These are phyloP conservation scores for Hyperoplus lanceolatus DNA, from an alignment of 2,797 vertebrate species.

Conservation along the genomic window DNA sequence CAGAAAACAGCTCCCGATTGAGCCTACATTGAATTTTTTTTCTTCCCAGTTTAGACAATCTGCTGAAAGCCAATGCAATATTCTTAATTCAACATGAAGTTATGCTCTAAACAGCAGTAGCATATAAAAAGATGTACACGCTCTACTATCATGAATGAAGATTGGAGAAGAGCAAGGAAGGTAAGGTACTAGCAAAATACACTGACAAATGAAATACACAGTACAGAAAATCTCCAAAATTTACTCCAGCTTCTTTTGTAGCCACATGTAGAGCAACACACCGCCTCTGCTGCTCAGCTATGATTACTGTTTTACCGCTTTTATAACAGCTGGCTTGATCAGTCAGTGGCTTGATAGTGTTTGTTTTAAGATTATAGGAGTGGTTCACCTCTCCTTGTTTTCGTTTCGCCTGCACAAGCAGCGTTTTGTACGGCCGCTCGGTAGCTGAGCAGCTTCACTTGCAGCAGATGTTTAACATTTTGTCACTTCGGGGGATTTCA, in stretches of 20 bases:
- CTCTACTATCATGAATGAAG: neutral
- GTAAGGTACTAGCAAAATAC: slow-evolving; percentile 4
- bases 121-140: neutral
- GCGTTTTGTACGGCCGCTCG: slow-evolving; percentile 31
- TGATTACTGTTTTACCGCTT: slow-evolving; percentile 65
- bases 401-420: slow-evolving; percentile 63
- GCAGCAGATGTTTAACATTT: slow-evolving; percentile 28
- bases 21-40: neutral
- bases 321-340: slow-evolving; percentile 46
- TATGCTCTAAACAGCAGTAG: neutral
- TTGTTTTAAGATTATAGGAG: slow-evolving; percentile 63
- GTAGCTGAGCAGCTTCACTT: slow-evolving; percentile 39
- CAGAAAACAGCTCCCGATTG: neutral
- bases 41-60: neutral
- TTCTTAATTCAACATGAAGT: neutral
- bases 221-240: neutral
- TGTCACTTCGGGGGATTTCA: slow-evolving; percentile 20
- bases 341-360: slow-evolving; percentile 47
- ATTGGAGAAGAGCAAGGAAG: neutral
- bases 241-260: slow-evolving; percentile 12
- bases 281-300: slow-evolving; percentile 11
- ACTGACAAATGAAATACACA: neutral
- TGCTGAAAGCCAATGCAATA: neutral
- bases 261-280: slow-evolving; percentile 19
- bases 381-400: slow-evolving; percentile 62